Percentiles rank a stretch among this genome's conserved stretches.
These are phyloP conservation scores for Crax fasciolata DNA, from an alignment of 2,797 vertebrate species.

Conservation along the genomic window DNA sequence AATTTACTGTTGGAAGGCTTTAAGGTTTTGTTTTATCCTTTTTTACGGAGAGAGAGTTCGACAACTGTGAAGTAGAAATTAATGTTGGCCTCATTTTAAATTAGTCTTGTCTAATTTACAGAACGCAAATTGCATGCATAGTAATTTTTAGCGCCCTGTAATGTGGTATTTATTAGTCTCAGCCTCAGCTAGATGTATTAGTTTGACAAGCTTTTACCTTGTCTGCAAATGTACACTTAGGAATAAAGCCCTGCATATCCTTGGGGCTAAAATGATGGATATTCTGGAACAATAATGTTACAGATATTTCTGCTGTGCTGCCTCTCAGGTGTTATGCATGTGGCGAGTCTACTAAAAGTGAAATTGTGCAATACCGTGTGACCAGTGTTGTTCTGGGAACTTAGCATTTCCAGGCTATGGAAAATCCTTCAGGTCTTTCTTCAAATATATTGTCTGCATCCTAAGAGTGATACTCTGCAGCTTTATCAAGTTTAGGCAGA, in stretches of 20 bases:
- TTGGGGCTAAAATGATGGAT: background rate
- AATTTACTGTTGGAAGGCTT: slow-evolving; percentile 18
- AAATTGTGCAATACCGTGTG: background rate
- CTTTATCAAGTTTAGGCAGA: background rate
- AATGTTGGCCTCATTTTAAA: slow-evolving; percentile 11
- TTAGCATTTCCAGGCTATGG: background rate
- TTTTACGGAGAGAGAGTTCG: background rate
- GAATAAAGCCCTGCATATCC: background rate
- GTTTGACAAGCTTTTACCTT: slow-evolving; percentile 7
- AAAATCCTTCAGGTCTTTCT: background rate
- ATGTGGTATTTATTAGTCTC: background rate
- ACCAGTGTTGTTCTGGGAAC: background rate
- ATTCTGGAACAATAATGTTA: background rate
- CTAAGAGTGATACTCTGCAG: background rate
- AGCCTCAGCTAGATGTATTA: background rate
- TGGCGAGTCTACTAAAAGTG: background rate
- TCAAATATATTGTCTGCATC: background rate
- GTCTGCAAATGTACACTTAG: background rate
- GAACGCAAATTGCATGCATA: background rate
- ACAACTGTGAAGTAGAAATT: slow-evolving; percentile 1
- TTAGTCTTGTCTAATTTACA: background rate
- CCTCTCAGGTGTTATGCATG: background rate
- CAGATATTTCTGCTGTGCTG: background rate
- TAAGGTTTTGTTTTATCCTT: background rate
- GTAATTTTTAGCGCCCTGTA: background rate